Base-by-base conservation (phyloP, 2,888 invertebrate species). In the Macrophya annulata region DNA sequence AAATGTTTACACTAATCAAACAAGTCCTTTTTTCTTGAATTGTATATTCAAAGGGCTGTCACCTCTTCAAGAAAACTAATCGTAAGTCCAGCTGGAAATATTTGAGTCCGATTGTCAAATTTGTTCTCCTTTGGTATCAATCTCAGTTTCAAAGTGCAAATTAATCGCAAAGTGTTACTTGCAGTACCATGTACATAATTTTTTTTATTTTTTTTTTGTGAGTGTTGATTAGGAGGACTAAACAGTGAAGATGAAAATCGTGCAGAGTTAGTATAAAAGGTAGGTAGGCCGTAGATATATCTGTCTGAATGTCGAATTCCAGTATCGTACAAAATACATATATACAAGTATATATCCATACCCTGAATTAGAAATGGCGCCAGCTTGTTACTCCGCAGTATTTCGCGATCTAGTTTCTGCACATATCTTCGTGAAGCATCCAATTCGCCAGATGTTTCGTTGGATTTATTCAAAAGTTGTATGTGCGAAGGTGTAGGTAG, bases 401-500 rank as follows among this genome's bases (percentile, higher is more conserved):
- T 82, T 82, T 82, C 65, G 25, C 45, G 45, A 25, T 82, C 25
- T 45, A 17, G 65, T 45, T 45, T 45, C 82, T 82, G 15, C 48
- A 15, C 43, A 2, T 17, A 62, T 59, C 12, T 68, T 10, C 43
- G 31, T 21, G n/a, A 25, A 43, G 82, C 45, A 82, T 62, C 82
- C 65, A 82, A 82, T 82, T 82, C 65, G 43, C 82, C 82, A 82
- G 82, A 45, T 65, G 82, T 68, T 82, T 82, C 82, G 59, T n/a
- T 74, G 43, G 74, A 74, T 74, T 74, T 74, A 74, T 74, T 74
- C 74, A 74, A 74, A 74, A 77, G 77, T 77, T 77, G 77, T 51
- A 55, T 68, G 25, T 17, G 17, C 37, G 6, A 25, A 37, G 31
- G 37, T 37, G 12, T 37, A 15, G 21, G 4, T 45, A n/a, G 21